Evolutionary conservation across 2,113 vertebrate species (phyloP).

Genomic region (Prunella himalayana): DNA sequence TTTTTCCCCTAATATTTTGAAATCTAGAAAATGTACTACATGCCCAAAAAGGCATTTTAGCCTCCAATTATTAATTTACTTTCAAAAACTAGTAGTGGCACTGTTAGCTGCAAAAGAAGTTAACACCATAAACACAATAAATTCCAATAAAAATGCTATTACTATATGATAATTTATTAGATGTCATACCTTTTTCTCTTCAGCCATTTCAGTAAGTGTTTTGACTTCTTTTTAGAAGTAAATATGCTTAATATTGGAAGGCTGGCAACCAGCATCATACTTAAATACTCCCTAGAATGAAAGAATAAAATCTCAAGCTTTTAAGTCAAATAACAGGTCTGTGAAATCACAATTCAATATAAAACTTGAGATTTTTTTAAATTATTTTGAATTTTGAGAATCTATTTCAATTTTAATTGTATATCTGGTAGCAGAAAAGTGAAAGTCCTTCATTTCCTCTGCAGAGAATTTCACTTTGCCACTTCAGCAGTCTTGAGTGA

Average conservation of each 20-base stretch:
- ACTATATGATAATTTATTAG: neutral
- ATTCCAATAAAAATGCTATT: neutral
- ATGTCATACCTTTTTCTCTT: neutral
- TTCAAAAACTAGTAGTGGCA: neutral
- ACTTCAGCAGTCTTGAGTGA: neutral
- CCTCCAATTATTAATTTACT: neutral
- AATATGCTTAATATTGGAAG: neutral
- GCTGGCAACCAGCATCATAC: neutral
- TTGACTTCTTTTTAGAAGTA: neutral
- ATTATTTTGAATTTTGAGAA: neutral
- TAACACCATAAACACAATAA: neutral
- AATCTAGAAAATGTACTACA: neutral
- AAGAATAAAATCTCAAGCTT: neutral
- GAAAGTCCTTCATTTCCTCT: neutral
- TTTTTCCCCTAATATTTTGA: neutral
- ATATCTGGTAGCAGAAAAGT: neutral
- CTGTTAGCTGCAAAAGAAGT: neutral
- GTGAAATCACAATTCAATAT: neutral
- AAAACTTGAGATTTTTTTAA: neutral
- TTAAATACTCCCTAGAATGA: neutral
- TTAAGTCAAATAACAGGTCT: neutral
- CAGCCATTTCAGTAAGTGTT: neutral
- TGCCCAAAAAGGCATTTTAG: neutral
- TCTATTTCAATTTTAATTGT: neutral
- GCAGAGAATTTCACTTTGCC: neutral